Evolutionary conservation across 2,113 vertebrate species (phyloP).

Genomic region (Ursus arctos): DNA sequence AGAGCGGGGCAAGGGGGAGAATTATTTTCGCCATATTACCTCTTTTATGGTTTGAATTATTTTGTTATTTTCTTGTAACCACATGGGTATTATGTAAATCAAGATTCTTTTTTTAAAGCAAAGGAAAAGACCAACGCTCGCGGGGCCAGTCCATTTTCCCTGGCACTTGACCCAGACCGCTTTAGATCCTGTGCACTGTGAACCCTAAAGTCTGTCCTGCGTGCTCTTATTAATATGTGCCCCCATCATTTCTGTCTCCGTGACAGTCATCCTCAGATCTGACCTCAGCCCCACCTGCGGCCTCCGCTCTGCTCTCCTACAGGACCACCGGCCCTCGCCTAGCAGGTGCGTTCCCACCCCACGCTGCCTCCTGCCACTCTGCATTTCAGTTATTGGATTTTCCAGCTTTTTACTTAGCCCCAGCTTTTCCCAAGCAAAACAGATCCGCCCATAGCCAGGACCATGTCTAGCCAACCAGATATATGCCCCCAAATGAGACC

Average conservation of each 20-base stretch:
- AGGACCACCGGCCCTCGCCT: fast-evolving
- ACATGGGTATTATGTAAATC: background rate
- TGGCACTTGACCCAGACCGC: background rate
- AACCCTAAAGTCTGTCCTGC: background rate
- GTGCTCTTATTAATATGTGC: fast-evolving
- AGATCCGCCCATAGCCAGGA: background rate
- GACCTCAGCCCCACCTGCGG: background rate
- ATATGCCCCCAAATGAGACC: slow-evolving; percentile 76
- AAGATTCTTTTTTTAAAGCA: background rate
- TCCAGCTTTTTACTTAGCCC: slow-evolving; percentile 30
- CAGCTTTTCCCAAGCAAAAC: slow-evolving; percentile 30
- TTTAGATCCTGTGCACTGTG: background rate
- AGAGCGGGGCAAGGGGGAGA: background rate
- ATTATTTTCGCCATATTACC: background rate
- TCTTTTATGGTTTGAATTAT: background rate
- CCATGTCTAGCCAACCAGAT: slow-evolving; percentile 15
- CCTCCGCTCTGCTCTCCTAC: no score
- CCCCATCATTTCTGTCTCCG: background rate
- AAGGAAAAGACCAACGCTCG: background rate
- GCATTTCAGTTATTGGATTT: background rate
- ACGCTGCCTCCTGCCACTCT: background rate
- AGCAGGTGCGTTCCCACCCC: no score
- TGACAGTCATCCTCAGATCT: background rate
- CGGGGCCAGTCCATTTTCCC: background rate
- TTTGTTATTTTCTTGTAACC: background rate